phyloP scores from a whole-genome alignment of 2,113 vertebrate species.

The Cyprinodon variegatus region DNA sequence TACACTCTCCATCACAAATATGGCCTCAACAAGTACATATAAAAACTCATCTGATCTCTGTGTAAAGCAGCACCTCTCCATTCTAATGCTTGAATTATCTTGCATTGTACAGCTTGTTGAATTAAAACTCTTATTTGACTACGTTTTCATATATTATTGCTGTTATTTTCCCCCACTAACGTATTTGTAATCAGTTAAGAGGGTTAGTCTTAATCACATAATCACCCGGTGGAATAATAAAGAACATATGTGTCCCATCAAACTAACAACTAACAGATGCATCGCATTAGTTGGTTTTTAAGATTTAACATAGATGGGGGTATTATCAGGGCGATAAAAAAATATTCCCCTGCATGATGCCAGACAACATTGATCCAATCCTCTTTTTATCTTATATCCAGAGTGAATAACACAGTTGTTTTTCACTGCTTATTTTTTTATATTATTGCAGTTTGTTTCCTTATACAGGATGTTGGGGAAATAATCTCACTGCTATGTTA shows the following conservation, averaged over 20 bases:
- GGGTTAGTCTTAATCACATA: constrained; percentile 64
- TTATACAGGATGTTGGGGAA: constrained; percentile 24
- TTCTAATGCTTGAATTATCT: not conserved
- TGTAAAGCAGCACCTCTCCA: too few species aligned
- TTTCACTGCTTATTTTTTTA: not conserved
- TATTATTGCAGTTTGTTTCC: constrained; percentile 20
- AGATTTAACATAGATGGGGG: constrained; percentile 62
- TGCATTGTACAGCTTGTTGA: not conserved
- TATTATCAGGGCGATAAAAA: constrained; percentile 58
- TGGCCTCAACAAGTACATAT: too few species aligned
- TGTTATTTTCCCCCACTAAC: not conserved
- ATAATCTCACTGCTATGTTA: not conserved
- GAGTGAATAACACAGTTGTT: constrained; percentile 48
- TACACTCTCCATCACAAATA: too few species aligned
- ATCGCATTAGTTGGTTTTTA: constrained; percentile 67
- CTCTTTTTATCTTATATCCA: constrained; percentile 53
- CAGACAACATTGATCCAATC: constrained; percentile 58
- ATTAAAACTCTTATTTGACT: not conserved
- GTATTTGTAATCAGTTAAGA: constrained; percentile 70
- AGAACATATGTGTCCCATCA: constrained; percentile 65
- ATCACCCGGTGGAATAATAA: constrained; percentile 69
- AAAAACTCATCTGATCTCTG: too few species aligned
- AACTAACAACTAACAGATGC: constrained; percentile 74
- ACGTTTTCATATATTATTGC: not conserved
- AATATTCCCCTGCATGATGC: constrained; percentile 37